Conservation (phyloP, 2,888 invertebrate genomes). For the Imbricaverruca yamaguchii region DNA sequence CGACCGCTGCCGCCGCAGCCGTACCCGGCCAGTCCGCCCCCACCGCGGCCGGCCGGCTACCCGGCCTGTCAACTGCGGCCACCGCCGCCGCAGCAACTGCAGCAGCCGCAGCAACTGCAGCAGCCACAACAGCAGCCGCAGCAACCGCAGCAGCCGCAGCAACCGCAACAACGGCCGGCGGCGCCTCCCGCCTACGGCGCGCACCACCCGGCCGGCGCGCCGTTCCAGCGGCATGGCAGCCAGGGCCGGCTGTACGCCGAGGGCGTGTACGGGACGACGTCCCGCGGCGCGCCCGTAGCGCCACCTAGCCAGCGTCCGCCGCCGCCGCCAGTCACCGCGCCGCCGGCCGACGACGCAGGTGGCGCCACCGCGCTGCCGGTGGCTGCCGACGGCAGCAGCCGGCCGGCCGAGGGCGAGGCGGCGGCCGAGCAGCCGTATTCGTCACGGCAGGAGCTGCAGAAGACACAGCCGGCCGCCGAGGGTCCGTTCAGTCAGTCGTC, state of each 20-base stretch:
- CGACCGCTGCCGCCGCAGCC: constrained; percentile 14
- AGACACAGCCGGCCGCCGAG: background rate
- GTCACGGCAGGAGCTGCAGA: background rate
- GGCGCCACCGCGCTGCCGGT: background rate
- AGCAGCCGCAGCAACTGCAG: background rate
- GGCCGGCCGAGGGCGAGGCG: background rate
- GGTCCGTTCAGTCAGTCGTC: constrained; percentile 21
- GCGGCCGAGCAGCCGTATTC: constrained; percentile 2
- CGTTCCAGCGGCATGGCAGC: background rate
- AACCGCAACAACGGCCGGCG: background rate
- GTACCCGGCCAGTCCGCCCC: background rate
- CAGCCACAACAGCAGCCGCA: background rate
- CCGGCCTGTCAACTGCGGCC: background rate
- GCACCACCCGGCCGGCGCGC: no score
- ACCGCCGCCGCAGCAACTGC: background rate
- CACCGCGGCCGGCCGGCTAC: background rate
- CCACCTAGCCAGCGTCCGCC: background rate
- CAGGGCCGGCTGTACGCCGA: background rate
- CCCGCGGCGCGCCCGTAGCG: background rate
- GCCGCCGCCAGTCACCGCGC: background rate
- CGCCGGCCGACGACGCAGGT: background rate
- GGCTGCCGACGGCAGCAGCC: background rate
- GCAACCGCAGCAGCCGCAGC: background rate
- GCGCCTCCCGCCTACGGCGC: background rate
- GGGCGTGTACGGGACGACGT: background rate